Evolutionary conservation across 1,140 invertebrate genomes (phyloP).

Genomic region (Temnothorax nylanderi): DNA sequence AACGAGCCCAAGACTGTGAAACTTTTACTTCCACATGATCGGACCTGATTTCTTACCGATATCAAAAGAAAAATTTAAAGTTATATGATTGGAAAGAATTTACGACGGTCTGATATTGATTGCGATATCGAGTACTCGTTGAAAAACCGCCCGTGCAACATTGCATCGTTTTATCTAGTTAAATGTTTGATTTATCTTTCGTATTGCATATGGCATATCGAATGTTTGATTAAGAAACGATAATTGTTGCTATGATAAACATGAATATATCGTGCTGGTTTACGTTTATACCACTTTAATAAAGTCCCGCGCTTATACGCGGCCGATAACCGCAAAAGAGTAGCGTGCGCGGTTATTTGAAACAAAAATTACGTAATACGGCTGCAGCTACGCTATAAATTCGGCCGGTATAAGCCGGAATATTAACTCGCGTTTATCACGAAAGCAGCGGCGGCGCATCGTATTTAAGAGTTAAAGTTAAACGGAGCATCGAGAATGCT

Average conservation of each 20-base stretch:
- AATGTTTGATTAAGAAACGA: conserved; percentile 45
- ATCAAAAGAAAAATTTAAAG: conserved; percentile 45
- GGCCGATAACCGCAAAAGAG: conserved; percentile 19
- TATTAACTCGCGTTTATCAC: conserved; percentile 59
- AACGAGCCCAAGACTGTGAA: conserved; percentile 12
- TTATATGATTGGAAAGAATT: conserved; percentile 9
- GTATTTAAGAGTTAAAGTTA: conserved; percentile 53
- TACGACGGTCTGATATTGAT: conserved; percentile 8
- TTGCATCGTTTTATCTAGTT: not conserved
- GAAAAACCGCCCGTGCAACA: not conserved
- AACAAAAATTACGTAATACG: conserved; percentile 56
- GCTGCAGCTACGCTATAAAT: conserved; percentile 36
- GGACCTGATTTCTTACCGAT: not conserved
- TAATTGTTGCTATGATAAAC: conserved; percentile 27
- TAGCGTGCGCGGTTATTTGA: conserved; percentile 43
- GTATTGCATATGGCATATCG: not conserved
- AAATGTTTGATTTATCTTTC: conserved; percentile 25
- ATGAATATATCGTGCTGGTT: not conserved
- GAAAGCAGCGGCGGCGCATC: conserved; percentile 14
- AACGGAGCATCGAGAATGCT: conserved; percentile 37
- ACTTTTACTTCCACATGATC: conserved; percentile 21
- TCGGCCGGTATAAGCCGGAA: conserved; percentile 43
- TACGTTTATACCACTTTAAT: conserved; percentile 55
- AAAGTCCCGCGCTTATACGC: conserved; percentile 47
- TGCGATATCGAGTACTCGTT: not conserved